Conservation (phyloP, 2,113 vertebrate genomes). For the Platichthys stellatus region DNA sequence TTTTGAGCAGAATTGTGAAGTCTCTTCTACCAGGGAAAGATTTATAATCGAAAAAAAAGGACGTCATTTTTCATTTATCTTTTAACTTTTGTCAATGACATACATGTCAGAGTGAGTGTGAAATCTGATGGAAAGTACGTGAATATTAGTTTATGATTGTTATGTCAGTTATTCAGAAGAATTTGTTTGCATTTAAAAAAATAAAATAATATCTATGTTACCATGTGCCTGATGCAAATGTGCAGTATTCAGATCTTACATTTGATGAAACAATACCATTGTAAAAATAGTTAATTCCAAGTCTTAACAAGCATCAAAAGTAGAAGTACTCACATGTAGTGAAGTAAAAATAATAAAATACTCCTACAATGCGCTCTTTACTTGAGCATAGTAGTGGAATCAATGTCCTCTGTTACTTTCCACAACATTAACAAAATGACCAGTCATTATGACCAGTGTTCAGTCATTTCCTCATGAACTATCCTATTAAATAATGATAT, state of each 20-base stretch:
- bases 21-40: slow-evolving; percentile 4
- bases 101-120: not conserved
- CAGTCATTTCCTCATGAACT: slow-evolving; percentile 8
- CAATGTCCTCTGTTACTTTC: not conserved
- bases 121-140: not conserved
- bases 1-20: slow-evolving; percentile 16
- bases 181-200: not conserved
- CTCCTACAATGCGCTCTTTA: not conserved
- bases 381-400: not conserved
- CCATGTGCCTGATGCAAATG: not conserved
- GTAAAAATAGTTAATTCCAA: not conserved
- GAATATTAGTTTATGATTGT: not conserved
- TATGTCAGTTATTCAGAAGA: not conserved
- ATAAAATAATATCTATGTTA: not conserved
- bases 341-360: not conserved
- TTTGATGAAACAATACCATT: not conserved
- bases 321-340: not conserved
- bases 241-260: not conserved
- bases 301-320: not conserved
- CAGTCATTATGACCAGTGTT: not conserved
- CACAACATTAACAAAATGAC: slow-evolving; percentile 4
- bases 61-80: slow-evolving; percentile 8
- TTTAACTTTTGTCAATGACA: not conserved
- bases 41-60: slow-evolving; percentile 11
- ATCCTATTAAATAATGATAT: slow-evolving; percentile 23